phyloP scores from a whole-genome alignment of 2,113 vertebrate genomes.

The Chloropsis cyanopogon region DNA sequence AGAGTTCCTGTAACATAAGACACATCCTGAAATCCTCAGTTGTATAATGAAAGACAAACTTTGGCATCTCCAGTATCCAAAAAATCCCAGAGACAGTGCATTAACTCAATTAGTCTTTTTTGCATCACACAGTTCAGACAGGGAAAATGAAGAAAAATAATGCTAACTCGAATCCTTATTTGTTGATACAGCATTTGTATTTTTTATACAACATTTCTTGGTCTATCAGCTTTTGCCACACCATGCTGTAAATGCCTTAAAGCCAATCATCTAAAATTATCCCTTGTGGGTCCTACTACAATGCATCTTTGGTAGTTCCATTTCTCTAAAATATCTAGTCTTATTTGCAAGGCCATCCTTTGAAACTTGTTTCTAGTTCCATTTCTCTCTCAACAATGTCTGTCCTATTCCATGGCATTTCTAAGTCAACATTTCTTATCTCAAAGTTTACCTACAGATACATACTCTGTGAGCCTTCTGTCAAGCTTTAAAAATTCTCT shows the following conservation, averaged over 20 bases:
- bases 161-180: neutral
- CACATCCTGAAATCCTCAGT: neutral
- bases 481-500: neutral
- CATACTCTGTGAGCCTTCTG: neutral
- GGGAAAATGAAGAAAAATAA: neutral
- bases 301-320: neutral
- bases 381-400: neutral
- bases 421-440: neutral
- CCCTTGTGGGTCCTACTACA: neutral
- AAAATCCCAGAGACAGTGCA: neutral
- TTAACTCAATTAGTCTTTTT: slow-evolving; percentile 2
- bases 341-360: neutral
- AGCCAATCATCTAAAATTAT: neutral
- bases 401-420: neutral
- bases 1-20: neutral
- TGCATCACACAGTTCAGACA: neutral
- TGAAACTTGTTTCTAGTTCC: neutral
- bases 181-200: neutral
- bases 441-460: neutral
- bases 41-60: neutral
- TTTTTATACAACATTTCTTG: neutral
- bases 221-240: neutral
- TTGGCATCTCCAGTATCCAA: neutral
- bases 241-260: neutral
- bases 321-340: neutral